Base-by-base conservation (phyloP, 2,113 vertebrate genomes). In the Collichthys lucidus region DNA sequence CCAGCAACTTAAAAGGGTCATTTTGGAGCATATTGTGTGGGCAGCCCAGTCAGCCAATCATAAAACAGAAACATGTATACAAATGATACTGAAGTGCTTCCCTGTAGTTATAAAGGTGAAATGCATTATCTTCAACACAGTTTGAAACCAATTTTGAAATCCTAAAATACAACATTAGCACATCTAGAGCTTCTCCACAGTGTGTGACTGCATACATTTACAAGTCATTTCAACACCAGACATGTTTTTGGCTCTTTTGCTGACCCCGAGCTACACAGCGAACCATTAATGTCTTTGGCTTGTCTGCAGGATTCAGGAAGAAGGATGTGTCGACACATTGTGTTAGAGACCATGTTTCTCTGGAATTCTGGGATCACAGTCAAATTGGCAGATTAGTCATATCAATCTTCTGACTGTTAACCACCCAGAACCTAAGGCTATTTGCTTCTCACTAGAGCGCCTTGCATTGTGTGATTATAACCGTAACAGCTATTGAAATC, bases 371-470 rank as follows among this genome's bases (percentile, higher is more conserved):
- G 88, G 76, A 86, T 79, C 61, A 6, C 26, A 70, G 80, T 91
- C 83, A 83, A 82, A 87, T 84, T 86, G 79, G 82, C 83, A 86
- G 62, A 88, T 86, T 53, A 79, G 80, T 86, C 83, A 84, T 61
- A 87, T 93, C 85, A 80, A 66, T 89, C 77, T 87, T 83, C 76
- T 79, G 81, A 44, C 83, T 87, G 86, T 86, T 83, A 76, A 86
- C 86, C 44, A 26, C 64, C 70, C 69, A 60, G 53, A 77, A 63
- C 82, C 68, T 73, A 46, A 8, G 71, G 77, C 72, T 14, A 57
- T 82, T 80, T 73, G 59, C 81, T 57, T 83, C 64, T 70, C 8
- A 14, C 55, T 49, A 47, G 70, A 63, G 56, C 60, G 7, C 66
- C 82, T 81, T 42, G 19, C 72, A 31, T 55, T 4, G 16, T 64